phyloP scores from a whole-genome alignment of 2,797 vertebrate genomes.

The Numenius phaeopus region DNA sequence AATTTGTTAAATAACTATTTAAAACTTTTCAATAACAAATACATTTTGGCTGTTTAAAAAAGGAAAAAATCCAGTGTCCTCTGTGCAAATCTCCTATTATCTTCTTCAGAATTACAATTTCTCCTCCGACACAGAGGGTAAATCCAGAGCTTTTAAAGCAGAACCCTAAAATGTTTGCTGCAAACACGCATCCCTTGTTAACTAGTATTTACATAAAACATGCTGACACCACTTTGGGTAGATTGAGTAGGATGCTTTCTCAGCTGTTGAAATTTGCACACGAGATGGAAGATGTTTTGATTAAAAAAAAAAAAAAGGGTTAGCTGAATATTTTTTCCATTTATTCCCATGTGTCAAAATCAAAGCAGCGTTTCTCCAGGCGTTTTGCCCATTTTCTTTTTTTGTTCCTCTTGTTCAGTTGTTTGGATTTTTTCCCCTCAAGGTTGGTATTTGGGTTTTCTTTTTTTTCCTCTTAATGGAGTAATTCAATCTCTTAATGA shows the following conservation, averaged over 20 bases:
- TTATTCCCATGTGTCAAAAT: conserved; percentile 63
- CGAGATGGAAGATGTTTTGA: conserved; percentile 59
- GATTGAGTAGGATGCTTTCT: conserved; percentile 51
- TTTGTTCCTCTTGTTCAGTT: not conserved
- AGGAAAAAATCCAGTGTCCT: rapidly evolving
- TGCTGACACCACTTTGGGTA: conserved; percentile 50
- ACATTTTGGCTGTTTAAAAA: not conserved
- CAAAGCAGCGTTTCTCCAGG: conserved; percentile 54
- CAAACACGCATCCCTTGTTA: conserved; percentile 6
- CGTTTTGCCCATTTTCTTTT: conserved; percentile 21
- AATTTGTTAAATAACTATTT: not conserved
- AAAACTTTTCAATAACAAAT: not conserved
- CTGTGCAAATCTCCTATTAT: not conserved
- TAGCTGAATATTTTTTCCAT: conserved; percentile 33
- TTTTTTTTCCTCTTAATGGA: not conserved
- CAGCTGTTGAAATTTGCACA: conserved; percentile 67
- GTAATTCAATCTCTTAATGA: not conserved
- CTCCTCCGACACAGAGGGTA: not conserved
- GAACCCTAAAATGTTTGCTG: not conserved
- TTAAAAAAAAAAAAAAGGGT: not conserved
- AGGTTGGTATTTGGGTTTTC: not conserved
- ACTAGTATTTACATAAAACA: conserved; percentile 52
- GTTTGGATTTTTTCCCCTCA: not conserved
- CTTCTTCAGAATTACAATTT: not conserved
- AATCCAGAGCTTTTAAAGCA: not conserved